phyloP scores from a whole-genome alignment of 2,113 vertebrate genomes.

The Mus spicilegus region DNA sequence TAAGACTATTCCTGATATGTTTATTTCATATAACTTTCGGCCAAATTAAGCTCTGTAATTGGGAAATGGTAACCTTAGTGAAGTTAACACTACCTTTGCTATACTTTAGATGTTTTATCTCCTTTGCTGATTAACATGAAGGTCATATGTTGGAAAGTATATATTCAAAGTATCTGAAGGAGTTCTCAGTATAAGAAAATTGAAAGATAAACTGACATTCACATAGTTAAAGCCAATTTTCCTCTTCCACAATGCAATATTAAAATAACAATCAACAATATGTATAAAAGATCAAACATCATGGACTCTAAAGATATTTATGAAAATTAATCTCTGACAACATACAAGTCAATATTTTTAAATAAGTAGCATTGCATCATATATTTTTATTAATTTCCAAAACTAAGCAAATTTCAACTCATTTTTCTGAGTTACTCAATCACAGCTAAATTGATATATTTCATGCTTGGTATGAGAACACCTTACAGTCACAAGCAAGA shows the following conservation, averaged over 20 bases:
- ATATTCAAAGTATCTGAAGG: conserved; percentile 38
- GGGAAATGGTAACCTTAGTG: not conserved
- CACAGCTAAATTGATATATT: conserved; percentile 18
- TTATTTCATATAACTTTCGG: conserved; percentile 29
- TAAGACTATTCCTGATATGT: conserved; percentile 13
- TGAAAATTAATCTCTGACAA: conserved; percentile 39
- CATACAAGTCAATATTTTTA: conserved; percentile 22
- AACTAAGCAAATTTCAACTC: conserved; percentile 12
- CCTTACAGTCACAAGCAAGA: conserved; percentile 13
- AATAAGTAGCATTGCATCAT: not conserved
- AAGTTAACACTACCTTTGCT: conserved; percentile 34
- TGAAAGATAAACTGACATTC: conserved; percentile 36
- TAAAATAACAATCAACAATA: conserved; percentile 53
- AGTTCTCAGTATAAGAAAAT: not conserved
- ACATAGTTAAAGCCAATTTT: conserved; percentile 21
- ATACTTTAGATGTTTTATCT: conserved; percentile 8
- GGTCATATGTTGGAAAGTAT: not conserved
- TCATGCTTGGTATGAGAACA: conserved; percentile 12
- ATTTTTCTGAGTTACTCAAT: conserved; percentile 59
- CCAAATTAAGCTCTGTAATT: not conserved
- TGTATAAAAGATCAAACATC: conserved; percentile 31
- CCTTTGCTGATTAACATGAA: not conserved
- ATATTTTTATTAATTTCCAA: conserved; percentile 42
- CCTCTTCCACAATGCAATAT: conserved; percentile 35
- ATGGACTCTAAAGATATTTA: conserved; percentile 33